Evolutionary conservation across 2,888 invertebrate species (phyloP).

Genomic region (Drosophila nr. perissopoda): DNA sequence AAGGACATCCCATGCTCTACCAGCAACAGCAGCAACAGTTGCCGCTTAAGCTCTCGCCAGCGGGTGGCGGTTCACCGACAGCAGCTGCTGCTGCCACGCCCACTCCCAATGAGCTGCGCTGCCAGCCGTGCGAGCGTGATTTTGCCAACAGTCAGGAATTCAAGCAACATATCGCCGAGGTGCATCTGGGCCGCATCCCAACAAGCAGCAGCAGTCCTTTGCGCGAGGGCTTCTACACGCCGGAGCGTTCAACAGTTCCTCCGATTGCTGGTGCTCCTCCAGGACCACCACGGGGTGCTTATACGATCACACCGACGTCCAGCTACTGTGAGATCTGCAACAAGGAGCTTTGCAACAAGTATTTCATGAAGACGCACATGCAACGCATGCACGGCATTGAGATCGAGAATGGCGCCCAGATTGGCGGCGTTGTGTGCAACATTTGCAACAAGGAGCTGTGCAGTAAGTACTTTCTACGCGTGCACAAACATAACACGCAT

Average conservation of each 20-base stretch:
- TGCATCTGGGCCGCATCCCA: slow-evolving; percentile 85
- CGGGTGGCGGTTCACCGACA: slow-evolving; percentile 55
- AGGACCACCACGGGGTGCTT: slow-evolving; percentile 84
- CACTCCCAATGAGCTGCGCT: slow-evolving; percentile 73
- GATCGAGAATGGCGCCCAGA: slow-evolving; percentile 95
- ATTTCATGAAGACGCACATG: slow-evolving; percentile 99
- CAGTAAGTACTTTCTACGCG: slow-evolving; percentile 98
- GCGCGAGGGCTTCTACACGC: slow-evolving; percentile 85
- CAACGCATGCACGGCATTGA: slow-evolving; percentile 99
- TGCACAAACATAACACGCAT: slow-evolving; percentile 99
- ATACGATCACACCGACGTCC: slow-evolving; percentile 89
- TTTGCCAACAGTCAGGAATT: slow-evolving; percentile 90
- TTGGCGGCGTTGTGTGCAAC: slow-evolving; percentile 97
- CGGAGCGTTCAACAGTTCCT: slow-evolving; percentile 84
- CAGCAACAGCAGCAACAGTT: slow-evolving; percentile 63
- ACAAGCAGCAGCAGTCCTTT: slow-evolving; percentile 82
- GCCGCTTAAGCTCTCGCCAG: slow-evolving; percentile 78
- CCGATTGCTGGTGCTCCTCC: slow-evolving; percentile 28
- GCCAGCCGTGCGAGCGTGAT: slow-evolving; percentile 84
- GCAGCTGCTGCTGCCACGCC: slow-evolving; percentile 56
- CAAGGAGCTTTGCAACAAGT: slow-evolving; percentile 99
- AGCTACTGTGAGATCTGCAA: slow-evolving; percentile 99
- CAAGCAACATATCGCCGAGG: slow-evolving; percentile 89
- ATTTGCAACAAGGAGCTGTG: slow-evolving; percentile 99
- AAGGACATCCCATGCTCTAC: slow-evolving; percentile 65